Conservation (phyloP, 1,140 invertebrate species). For the Ridgeia piscesae region DNA sequence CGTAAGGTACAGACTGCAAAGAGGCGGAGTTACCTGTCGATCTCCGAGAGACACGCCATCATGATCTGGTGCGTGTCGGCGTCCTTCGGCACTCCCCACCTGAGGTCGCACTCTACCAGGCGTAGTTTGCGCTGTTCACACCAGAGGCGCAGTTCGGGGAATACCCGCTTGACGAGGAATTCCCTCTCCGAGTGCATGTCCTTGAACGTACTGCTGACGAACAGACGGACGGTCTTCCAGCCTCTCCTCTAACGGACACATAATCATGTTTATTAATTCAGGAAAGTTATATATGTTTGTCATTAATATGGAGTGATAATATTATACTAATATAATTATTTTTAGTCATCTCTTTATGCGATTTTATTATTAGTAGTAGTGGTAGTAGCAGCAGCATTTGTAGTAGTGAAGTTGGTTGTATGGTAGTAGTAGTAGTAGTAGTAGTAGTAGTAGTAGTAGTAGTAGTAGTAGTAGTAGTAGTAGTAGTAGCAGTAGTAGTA, state of each 20-base stretch:
- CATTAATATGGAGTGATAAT: too few relatives aligned
- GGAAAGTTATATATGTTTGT: not conserved
- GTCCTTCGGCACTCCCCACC: slow-evolving; percentile 40
- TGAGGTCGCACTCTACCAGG: slow-evolving; percentile 49
- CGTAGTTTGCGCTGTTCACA: slow-evolving; percentile 47
- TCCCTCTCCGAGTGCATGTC: slow-evolving; percentile 56
- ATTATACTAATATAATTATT: not conserved
- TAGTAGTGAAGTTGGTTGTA: too few relatives aligned
- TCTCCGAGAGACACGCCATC: slow-evolving; percentile 21
- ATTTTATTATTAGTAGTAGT: not conserved
- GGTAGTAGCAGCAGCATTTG: too few relatives aligned
- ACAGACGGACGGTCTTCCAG: slow-evolving; percentile 50
- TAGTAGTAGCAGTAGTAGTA: too few relatives aligned
- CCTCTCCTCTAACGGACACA: slow-evolving; percentile 23
- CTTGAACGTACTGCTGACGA: slow-evolving; percentile 55
- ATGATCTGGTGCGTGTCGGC: not conserved
- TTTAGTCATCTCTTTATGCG: not conserved
- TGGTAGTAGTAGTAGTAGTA: too few relatives aligned
- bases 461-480: too few relatives aligned
- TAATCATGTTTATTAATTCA: not conserved
- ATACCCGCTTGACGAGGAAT: slow-evolving; percentile 53
- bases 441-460: too few relatives aligned
- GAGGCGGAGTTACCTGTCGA: slow-evolving; percentile 22
- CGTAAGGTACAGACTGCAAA: not conserved
- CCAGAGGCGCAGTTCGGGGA: slow-evolving; percentile 49